Conservation (phyloP, 2,888 invertebrate genomes). For the Caenorhabditis sp. region DNA sequence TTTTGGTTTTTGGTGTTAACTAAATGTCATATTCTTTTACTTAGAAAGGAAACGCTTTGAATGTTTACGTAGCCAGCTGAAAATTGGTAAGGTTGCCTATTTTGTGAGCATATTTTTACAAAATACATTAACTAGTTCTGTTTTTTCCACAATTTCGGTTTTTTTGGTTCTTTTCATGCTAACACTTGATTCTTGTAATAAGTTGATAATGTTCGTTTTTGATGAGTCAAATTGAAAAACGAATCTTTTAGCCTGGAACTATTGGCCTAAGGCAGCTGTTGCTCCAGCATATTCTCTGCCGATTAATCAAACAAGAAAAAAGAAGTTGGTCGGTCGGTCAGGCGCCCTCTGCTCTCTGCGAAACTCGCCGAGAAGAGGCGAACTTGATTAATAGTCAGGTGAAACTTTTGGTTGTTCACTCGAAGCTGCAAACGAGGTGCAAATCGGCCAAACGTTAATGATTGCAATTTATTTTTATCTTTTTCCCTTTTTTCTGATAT, state of each 20-base stretch:
- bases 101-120: too few species aligned
- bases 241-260: not conserved
- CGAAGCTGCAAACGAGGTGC: not conserved
- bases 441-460: not conserved
- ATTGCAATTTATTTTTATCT: not conserved
- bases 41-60: too few species aligned
- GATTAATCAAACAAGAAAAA: not conserved
- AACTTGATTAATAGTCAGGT: constrained; percentile 4
- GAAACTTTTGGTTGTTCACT: not conserved
- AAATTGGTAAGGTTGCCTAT: too few species aligned
- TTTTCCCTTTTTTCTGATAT: not conserved
- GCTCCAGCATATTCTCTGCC: not conserved
- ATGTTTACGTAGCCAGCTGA: too few species aligned
- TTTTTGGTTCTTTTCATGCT: too few species aligned
- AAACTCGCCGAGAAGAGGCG: constrained; percentile 6
- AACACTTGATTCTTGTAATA: too few species aligned
- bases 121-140: too few species aligned
- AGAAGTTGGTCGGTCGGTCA: not conserved
- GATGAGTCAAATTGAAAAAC: too few species aligned
- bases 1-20: too few species aligned
- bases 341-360: not conserved
- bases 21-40: too few species aligned
- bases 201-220: too few species aligned
- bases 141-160: too few species aligned
- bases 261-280: not conserved